phyloP scores from a whole-genome alignment of 1,140 invertebrate species.

The Portunus trituberculatus region DNA sequence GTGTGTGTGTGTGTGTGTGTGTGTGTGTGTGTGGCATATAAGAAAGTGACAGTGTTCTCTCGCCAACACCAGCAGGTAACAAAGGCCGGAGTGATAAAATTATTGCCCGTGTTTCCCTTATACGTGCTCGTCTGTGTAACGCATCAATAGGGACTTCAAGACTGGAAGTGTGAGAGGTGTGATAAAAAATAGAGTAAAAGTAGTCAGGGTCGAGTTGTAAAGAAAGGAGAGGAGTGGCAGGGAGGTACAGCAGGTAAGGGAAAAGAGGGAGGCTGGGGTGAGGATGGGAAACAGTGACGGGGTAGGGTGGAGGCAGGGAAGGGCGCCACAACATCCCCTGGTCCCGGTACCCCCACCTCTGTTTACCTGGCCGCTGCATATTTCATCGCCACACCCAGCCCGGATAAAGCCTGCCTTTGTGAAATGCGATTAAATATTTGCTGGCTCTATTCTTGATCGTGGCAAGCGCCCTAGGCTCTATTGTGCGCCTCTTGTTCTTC shows the following conservation, averaged over 20 bases:
- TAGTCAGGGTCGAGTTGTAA: background rate
- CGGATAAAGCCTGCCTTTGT: slow-evolving; percentile 71
- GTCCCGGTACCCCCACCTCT: background rate
- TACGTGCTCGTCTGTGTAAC: background rate
- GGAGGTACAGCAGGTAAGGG: background rate
- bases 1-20: too few species aligned
- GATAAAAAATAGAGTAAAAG: background rate
- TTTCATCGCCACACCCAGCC: slow-evolving; percentile 69
- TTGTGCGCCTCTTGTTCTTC: slow-evolving; percentile 74
- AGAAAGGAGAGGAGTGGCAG: background rate
- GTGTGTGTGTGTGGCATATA: too few species aligned
- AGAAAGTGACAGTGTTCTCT: too few species aligned
- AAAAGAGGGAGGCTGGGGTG: background rate
- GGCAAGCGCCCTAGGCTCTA: slow-evolving; percentile 71
- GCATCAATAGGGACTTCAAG: background rate
- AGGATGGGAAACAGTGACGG: background rate
- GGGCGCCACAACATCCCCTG: slow-evolving; percentile 33
- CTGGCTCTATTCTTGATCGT: slow-evolving; percentile 72
- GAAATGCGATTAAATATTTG: slow-evolving; percentile 76
- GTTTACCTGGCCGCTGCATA: slow-evolving; percentile 69
- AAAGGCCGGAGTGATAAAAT: too few species aligned
- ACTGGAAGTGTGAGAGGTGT: background rate
- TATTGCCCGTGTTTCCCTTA: background rate
- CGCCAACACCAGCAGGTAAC: too few species aligned
- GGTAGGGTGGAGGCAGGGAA: too few species aligned